A percentile compares a stretch with the other conserved stretches of the same genome.
Evolutionary conservation across 2,888 invertebrate genomes (phyloP).

Genomic region (Agrochola lota): DNA sequence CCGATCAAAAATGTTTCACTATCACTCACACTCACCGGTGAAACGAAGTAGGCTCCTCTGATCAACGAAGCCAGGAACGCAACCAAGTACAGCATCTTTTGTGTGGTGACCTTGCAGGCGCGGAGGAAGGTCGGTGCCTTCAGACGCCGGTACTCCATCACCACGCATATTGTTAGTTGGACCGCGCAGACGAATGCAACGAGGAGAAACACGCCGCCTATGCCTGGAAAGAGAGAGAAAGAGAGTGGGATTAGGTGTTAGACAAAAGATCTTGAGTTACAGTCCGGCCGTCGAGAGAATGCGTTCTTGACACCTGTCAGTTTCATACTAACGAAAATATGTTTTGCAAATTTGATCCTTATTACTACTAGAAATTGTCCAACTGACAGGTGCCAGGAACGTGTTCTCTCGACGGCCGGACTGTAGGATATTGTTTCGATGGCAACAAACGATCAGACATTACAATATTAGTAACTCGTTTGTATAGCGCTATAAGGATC

Average conservation of each 20-base stretch:
- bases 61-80: conserved; percentile 96
- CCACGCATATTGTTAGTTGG: conserved; percentile 95
- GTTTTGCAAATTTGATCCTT: too few relatives aligned
- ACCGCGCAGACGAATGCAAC: conserved; percentile 96
- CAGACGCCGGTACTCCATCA: conserved; percentile 95
- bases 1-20: background rate
- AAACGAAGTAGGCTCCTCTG: conserved; percentile 97
- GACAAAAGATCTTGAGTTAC: too few relatives aligned
- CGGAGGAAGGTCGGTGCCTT: conserved; percentile 95
- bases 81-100: conserved; percentile 96
- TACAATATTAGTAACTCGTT: too few relatives aligned
- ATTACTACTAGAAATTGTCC: too few relatives aligned
- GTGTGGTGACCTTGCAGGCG: conserved; percentile 96
- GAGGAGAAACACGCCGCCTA: conserved; percentile 94
- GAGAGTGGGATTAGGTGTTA: background rate
- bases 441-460: too few relatives aligned
- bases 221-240: conserved; percentile 81
- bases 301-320: too few relatives aligned
- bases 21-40: conserved; percentile 92
- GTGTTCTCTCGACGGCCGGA: too few relatives aligned
- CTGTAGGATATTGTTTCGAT: too few relatives aligned
- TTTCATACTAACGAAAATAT: too few relatives aligned
- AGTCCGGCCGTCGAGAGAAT: too few relatives aligned
- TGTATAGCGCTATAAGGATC: too few relatives aligned
- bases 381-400: too few relatives aligned